A percentile compares a stretch with the other conserved stretches of the same genome.
These are phyloP conservation scores for Petrocephalus zakoni DNA, from an alignment of 2,113 vertebrate genomes.

Conservation along the genomic window DNA sequence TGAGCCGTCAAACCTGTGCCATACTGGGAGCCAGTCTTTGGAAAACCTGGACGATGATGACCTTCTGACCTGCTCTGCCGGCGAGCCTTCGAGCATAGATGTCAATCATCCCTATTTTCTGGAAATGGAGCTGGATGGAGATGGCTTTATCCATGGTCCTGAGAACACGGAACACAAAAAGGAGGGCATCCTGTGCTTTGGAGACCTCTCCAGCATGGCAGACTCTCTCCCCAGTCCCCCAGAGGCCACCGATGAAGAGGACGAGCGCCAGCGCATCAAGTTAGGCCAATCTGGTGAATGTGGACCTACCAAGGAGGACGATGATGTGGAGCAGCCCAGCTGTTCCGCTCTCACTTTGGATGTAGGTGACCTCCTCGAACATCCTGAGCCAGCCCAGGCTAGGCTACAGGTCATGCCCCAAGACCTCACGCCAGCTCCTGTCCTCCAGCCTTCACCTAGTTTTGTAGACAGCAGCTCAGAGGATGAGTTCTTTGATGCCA, in stretches of 20 bases:
- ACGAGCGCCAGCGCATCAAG: conserved; percentile 21
- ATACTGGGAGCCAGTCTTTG: conserved; percentile 81
- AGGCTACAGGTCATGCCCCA: conserved; percentile 14
- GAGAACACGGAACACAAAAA: conserved; percentile 49
- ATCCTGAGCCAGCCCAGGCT: conserved; percentile 6
- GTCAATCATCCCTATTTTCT: conserved; percentile 61
- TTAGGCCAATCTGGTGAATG: conserved; percentile 15
- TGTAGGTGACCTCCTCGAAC: conserved; percentile 21
- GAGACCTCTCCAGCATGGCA: conserved; percentile 58
- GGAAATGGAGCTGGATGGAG: conserved; percentile 26
- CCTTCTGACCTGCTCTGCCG: conserved; percentile 43
- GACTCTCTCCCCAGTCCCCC: conserved; percentile 47
- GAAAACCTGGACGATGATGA: conserved; percentile 78
- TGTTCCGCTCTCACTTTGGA: conserved; percentile 46
- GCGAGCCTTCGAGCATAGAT: conserved; percentile 53
- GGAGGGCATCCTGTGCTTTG: conserved; percentile 61
- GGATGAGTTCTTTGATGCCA: conserved; percentile 88
- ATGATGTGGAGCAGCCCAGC: conserved; percentile 37
- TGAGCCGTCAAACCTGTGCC: conserved; percentile 68
- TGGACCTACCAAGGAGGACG: conserved; percentile 34
- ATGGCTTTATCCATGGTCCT: conserved; percentile 28
- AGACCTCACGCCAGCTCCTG: conserved; percentile 15
- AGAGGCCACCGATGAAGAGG: conserved; percentile 50
- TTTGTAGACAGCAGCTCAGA: conserved; percentile 79
- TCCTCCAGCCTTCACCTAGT: conserved; percentile 57